Conservation (phyloP, 2,888 invertebrate genomes). For the Venusia cambrica region DNA sequence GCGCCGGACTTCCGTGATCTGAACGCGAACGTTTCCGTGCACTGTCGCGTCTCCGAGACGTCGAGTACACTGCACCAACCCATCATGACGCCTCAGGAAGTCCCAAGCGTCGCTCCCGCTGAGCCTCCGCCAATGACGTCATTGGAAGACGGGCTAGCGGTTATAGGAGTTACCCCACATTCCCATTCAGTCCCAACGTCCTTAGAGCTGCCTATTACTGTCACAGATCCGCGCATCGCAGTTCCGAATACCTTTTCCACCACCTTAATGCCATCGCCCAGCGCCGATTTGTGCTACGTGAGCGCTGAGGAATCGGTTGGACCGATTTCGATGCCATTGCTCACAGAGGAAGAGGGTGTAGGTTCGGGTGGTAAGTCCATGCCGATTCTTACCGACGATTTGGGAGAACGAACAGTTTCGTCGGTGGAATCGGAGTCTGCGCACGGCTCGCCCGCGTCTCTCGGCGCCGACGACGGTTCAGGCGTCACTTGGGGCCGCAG, state of each 20-base stretch:
- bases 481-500: constrained; percentile 53
- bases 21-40: constrained; percentile 76
- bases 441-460: constrained; percentile 13
- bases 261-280: constrained; percentile 51
- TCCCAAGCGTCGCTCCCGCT: constrained; percentile 78
- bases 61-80: constrained; percentile 88
- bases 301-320: constrained; percentile 54
- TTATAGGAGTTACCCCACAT: constrained; percentile 79
- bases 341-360: constrained; percentile 70
- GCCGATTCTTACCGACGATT: constrained; percentile 69
- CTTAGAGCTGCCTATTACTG: constrained; percentile 87
- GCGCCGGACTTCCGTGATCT: constrained; percentile 83
- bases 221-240: constrained; percentile 88
- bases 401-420: constrained; percentile 40
- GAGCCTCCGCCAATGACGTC: constrained; percentile 54
- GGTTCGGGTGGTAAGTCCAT: constrained; percentile 53
- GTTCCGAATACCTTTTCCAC: constrained; percentile 68
- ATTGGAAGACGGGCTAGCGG: constrained; percentile 80
- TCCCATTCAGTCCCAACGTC: constrained; percentile 83
- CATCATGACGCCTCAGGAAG: constrained; percentile 90
- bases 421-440: constrained; percentile 9
- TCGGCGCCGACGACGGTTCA: constrained; percentile 48
- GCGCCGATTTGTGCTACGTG: constrained; percentile 58
- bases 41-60: constrained; percentile 86
- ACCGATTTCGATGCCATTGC: constrained; percentile 82